These are phyloP conservation scores for Daboia siamensis DNA, from an alignment of 2,113 vertebrate species.

Conservation along the genomic window DNA sequence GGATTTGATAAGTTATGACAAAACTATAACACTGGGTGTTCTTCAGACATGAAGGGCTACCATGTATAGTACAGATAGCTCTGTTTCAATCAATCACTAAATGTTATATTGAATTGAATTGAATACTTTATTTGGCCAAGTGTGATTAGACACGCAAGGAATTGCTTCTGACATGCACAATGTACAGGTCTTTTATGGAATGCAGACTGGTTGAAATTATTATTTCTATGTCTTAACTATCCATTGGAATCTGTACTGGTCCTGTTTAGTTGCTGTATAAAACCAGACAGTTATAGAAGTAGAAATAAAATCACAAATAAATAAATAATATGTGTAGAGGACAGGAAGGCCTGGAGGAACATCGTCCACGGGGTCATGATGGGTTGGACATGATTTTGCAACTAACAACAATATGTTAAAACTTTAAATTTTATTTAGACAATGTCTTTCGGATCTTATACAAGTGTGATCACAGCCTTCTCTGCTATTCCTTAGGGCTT, in stretches of 20 bases:
- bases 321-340: background rate
- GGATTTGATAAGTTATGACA: background rate
- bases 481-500: background rate
- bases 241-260: too few relatives aligned
- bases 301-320: background rate
- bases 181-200: too few relatives aligned
- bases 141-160: background rate
- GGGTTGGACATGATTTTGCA: too few relatives aligned
- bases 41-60: background rate
- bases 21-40: background rate
- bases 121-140: background rate
- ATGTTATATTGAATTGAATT: background rate
- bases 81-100: background rate
- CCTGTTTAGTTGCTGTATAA: background rate
- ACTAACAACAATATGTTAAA: background rate
- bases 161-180: too few relatives aligned
- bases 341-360: too few relatives aligned
- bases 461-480: background rate
- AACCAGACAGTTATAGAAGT: background rate
- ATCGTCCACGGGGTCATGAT: too few relatives aligned
- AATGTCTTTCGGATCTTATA: background rate
- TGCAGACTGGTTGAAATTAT: too few relatives aligned
- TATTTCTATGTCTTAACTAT: too few relatives aligned
- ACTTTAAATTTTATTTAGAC: background rate
- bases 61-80: background rate